A percentile compares a stretch with the other conserved stretches of the same genome.
Conservation (phyloP, 2,113 vertebrate species). For the Austrofundulus limnaeus region DNA sequence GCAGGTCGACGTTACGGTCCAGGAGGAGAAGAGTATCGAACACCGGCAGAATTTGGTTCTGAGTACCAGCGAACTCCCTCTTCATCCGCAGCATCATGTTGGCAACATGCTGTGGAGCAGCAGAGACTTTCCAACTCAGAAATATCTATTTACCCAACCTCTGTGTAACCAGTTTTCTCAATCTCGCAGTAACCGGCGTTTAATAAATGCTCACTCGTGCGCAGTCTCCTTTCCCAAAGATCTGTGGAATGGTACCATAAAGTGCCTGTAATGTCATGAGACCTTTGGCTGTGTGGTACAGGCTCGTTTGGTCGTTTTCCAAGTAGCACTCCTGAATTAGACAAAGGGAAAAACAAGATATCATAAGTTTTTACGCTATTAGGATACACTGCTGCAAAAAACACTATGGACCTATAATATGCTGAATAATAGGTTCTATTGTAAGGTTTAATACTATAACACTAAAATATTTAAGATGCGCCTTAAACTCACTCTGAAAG, state of each 20-base stretch:
- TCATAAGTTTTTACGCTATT: neutral
- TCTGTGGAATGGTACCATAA: slow-evolving; percentile 96
- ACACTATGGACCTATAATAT: too few species aligned
- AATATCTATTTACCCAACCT: neutral
- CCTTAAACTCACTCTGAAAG: slow-evolving; percentile 85
- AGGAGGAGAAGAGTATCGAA: slow-evolving; percentile 93
- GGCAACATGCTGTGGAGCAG: slow-evolving; percentile 87
- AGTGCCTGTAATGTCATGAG: slow-evolving; percentile 95
- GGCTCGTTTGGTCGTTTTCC: slow-evolving; percentile 95
- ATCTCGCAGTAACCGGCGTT: neutral
- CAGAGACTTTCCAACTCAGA: neutral
- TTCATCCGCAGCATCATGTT: slow-evolving; percentile 99
- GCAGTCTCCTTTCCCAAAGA: slow-evolving; percentile 96
- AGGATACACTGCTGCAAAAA: too few species aligned
- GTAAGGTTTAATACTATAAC: neutral
- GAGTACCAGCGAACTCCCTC: slow-evolving; percentile 92
- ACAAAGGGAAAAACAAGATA: neutral
- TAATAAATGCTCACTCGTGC: slow-evolving; percentile 83
- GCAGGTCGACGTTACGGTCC: slow-evolving; percentile 92
- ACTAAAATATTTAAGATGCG: neutral
- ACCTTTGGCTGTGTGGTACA: slow-evolving; percentile 96
- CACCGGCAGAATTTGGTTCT: slow-evolving; percentile 90
- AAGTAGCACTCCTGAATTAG: slow-evolving; percentile 90
- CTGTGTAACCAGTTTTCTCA: neutral
- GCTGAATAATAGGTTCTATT: neutral